Conservation (phyloP, 2,113 vertebrate genomes). For the Poeciliopsis turrubarensis region DNA sequence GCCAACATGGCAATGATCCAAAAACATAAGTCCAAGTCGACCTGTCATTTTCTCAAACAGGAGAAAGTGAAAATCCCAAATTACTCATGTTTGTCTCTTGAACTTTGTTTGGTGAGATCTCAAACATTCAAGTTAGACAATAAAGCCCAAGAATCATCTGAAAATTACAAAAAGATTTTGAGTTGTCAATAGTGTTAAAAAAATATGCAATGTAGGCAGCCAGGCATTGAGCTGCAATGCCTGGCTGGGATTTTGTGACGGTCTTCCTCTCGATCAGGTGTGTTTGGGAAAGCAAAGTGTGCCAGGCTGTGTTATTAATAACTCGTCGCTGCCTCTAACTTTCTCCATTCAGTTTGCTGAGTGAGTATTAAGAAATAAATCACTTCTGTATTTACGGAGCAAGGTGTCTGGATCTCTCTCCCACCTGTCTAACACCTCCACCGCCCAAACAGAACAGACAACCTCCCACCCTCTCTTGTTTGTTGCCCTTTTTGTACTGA, state of each 20-base stretch:
- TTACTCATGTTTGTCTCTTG: too few species aligned
- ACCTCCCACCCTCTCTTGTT: background rate
- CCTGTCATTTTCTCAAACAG: too few species aligned
- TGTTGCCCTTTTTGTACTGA: constrained; percentile 7
- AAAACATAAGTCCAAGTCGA: too few species aligned
- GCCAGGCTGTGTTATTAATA: constrained; percentile 32
- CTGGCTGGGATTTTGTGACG: background rate
- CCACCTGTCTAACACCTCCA: constrained; percentile 37
- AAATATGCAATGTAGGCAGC: too few species aligned
- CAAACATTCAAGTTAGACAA: too few species aligned
- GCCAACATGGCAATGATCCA: too few species aligned
- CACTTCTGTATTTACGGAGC: constrained; percentile 33
- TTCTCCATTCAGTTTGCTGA: constrained; percentile 19
- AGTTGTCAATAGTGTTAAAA: too few species aligned
- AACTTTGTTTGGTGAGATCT: too few species aligned
- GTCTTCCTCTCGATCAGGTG: background rate
- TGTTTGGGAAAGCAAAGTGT: background rate
- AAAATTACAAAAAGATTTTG: too few species aligned
- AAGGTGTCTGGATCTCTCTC: constrained; percentile 8
- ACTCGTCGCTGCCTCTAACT: constrained; percentile 12
- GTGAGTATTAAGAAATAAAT: constrained; percentile 45
- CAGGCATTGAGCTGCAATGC: background rate
- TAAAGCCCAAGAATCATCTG: too few species aligned
- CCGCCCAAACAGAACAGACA: constrained; percentile 1
- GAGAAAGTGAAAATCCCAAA: too few species aligned